Base-by-base conservation (phyloP, 2,888 invertebrate genomes). In the Phlogophora meticulosa region DNA sequence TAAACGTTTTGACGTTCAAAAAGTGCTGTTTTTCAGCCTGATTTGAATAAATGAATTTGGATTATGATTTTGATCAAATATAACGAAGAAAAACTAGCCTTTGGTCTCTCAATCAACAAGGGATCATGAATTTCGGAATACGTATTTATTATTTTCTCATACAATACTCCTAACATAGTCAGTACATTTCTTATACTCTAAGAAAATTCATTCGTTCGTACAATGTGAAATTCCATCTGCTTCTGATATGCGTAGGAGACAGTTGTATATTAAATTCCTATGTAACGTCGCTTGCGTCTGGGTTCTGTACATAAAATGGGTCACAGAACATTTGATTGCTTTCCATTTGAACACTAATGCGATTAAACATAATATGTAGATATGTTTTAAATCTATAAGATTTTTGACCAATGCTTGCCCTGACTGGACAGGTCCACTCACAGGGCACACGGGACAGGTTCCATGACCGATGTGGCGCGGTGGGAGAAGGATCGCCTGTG, bases 191-290 rank as follows among this genome's bases (percentile, higher is more conserved):
- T 11, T 11, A 38, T 22, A n/a, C 34, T 36, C 60, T 55, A 52
- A 48, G 46, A 49, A 74, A 68, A 71, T 63, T 45, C 45, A 59
- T 55, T 76, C 38, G 42, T 58, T 38, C 58, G n/a, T 49, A 55
- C 45, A 42, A 46, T 56, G 70, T 56, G 51, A 63, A 76, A 74
- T 76, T 56, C 71, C 55, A 10, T 24, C 10, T 22, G 53, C 22
- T 13, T 36, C n/a, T 55, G 28, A 13, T 24, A 42, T 60, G 32
- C 56, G 52, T 28, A 55, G 2, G 28, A 48, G 36, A 43, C 71
- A 55, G 49, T 45, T 17, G 45, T 70, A 76, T 70, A 73, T 73
- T 73, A 73, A 76, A 73, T 73, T 73, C 73, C 72, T 59, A 34
- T 42, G 48, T 48, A 11, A 38, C 63, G 55, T 59, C 42, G 43